Evolutionary conservation across 1,140 invertebrate genomes (phyloP).

Genomic region (Gryllus bimaculatus): DNA sequence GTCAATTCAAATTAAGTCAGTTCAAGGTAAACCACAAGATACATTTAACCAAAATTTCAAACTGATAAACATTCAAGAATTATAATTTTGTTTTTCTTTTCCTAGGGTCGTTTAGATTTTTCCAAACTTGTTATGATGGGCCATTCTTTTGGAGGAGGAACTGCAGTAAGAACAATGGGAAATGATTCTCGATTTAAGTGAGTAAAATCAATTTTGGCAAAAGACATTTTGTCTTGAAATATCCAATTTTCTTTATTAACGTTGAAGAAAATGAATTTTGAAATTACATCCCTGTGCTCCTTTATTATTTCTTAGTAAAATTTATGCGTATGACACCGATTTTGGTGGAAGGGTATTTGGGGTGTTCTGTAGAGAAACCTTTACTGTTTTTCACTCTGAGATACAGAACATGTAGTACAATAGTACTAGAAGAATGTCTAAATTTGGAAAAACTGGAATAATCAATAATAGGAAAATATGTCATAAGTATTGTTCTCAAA

Average conservation of each 20-base stretch:
- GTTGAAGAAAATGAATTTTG: no score
- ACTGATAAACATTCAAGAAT: neutral
- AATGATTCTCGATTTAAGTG: slow-evolving; percentile 46
- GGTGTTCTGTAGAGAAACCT: no score
- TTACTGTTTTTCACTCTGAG: no score
- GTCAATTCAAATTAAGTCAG: slow-evolving; percentile 1
- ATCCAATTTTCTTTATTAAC: no score
- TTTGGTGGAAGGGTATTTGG: neutral
- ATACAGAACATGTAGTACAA: no score
- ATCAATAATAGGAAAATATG: no score
- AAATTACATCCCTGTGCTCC: neutral
- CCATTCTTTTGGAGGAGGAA: slow-evolving; percentile 60
- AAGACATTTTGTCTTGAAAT: neutral
- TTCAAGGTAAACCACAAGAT: neutral
- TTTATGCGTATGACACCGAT: neutral
- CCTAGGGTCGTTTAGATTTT: slow-evolving; percentile 45
- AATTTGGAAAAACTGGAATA: no score
- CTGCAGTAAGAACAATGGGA: slow-evolving; percentile 44
- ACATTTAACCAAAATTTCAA: no score
- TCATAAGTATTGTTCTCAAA: no score
- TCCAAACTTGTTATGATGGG: slow-evolving; percentile 44
- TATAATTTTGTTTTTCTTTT: neutral
- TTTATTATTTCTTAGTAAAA: neutral
- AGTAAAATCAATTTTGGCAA: slow-evolving; percentile 22
- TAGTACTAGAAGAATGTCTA: no score